Evolutionary conservation across 2,888 invertebrate species (phyloP), one percentile per base, ranked within the genome.

Genomic region (Acrobasis consociella): DNA sequence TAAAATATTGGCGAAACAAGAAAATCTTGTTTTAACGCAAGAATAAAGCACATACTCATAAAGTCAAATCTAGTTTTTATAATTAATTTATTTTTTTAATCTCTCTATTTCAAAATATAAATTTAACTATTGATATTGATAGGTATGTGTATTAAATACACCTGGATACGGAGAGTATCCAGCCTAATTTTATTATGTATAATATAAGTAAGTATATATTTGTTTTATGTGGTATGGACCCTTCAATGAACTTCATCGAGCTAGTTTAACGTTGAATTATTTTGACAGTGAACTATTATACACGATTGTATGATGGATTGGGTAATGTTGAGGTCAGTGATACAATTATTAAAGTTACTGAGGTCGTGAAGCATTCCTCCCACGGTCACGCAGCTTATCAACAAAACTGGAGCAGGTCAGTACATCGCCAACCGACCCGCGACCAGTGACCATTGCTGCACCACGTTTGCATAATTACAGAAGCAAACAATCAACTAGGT

Each of bases 331-430:
- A 15, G 74, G 72, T 75, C 74, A 78, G 84, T 85, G 78, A 83
- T 85, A 85, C 78, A 85, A 84, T 87, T 84, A 85, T 75, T 78
- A 75, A 22, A 78, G 82, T 80, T 78, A 73, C 80, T 77, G 84
- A 85, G 85, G 84, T 85, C 85, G 86, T 77, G 83, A 81, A 84
- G 76, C 76, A 74, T 76, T 81, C 78, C 82, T 84, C 86, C 86
- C 85, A 86, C 87, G 84, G 79, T 67, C 74, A 73, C 67, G 67
- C 64, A 72, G 72, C 69, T 81, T 82, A 81, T 82, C 80, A 79
- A 73, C 69, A 71, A 74, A 83, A 81, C 72, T 80, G 73, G 80
- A 80, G 76, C 82, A 76, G 76, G 78, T 77, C 78, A 56, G 56
- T 53, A 53, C 53, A 9, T 53, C 53, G 38, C 53, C 38, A 38